Conservation (phyloP, 1,140 invertebrate genomes). For the Popillia japonica region DNA sequence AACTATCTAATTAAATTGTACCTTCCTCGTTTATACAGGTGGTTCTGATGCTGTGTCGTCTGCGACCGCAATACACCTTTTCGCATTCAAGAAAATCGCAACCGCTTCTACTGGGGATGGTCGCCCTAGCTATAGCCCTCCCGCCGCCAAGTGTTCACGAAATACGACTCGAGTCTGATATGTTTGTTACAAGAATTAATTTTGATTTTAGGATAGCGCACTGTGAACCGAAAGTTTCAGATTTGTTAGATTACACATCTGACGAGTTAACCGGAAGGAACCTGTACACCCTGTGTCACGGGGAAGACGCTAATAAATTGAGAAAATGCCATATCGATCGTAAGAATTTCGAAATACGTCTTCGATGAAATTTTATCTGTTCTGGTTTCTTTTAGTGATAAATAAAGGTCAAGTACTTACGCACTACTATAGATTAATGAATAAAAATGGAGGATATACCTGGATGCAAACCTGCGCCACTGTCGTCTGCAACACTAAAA, state of each 20-base stretch:
- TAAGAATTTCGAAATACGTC: slow-evolving; percentile 69
- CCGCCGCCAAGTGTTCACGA: slow-evolving; percentile 97
- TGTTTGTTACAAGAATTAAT: slow-evolving; percentile 93
- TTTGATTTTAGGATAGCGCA: slow-evolving; percentile 97
- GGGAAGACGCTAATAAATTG: slow-evolving; percentile 92
- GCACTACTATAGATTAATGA: slow-evolving; percentile 95
- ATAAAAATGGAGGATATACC: slow-evolving; percentile 93
- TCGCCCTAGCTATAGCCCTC: slow-evolving; percentile 92
- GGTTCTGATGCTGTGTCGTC: slow-evolving; percentile 86
- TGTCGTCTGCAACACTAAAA: slow-evolving; percentile 94
- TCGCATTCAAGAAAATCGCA: slow-evolving; percentile 85
- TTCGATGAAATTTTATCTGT: slow-evolving; percentile 21
- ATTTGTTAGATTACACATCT: slow-evolving; percentile 89
- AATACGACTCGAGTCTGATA: slow-evolving; percentile 93
- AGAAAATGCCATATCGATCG: slow-evolving; percentile 92
- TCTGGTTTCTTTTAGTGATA: slow-evolving; percentile 78
- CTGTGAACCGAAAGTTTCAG: slow-evolving; percentile 95
- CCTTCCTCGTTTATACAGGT: slow-evolving; percentile 74
- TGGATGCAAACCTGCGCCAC: slow-evolving; percentile 98
- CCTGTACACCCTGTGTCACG: slow-evolving; percentile 93
- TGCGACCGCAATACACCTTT: slow-evolving; percentile 91
- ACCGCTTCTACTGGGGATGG: slow-evolving; percentile 89
- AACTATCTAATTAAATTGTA: background rate
- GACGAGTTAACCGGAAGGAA: slow-evolving; percentile 95
- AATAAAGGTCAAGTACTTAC: slow-evolving; percentile 96